Evolutionary conservation across 2,113 vertebrate genomes (phyloP), one percentile per base, ranked within the genome.

Genomic region (Tupaia tana): DNA sequence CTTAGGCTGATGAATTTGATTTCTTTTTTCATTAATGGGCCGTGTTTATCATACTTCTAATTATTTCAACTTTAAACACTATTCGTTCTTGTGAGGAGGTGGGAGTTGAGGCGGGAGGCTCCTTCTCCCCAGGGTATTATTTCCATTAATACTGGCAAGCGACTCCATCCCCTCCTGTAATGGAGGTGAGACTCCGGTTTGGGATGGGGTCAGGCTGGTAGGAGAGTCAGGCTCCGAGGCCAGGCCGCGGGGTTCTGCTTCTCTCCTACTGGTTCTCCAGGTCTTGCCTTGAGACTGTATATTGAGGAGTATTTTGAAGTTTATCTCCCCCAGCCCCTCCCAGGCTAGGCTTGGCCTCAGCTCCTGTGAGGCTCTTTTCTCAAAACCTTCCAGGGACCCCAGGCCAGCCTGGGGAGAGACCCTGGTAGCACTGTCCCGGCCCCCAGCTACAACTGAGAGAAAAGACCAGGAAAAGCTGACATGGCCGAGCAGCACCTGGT

Each of bases 1-100:
- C 98, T 99, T 98, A 98, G 95, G 97, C 97, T 98, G 98, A 99
- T 98, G 98, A 98, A 99, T 99, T 99, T 98, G 97, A 98, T 98
- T 98, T 97, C 98, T 97, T 97, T 96, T 95, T 80, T 98, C 98
- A 98, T 98, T 99, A 98, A 99, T 98, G 98, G 97, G 94, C 98
- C 97, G 29, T 98, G 98, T 98, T 99, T 98, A 98, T 99, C 98
- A 98, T 99, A 98, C 97, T 98, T 98, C 86, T 98, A 98, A 99
- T 99, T 98, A 98, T 98, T 98, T 94, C 95, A 98, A 98, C 98
- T 98, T 98, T 98, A 98, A 99, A 95, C 97, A 98, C 98, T 97
- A 98, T 98, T 98, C 83, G 54, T 92, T 98, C 98, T 98, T 96
- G 93, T 98, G 97, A 97, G 95, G 96, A 97, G 80, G 88, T 93